phyloP scores from a whole-genome alignment of 1,140 invertebrate species.

The Aphaenogaster ashmeadi region DNA sequence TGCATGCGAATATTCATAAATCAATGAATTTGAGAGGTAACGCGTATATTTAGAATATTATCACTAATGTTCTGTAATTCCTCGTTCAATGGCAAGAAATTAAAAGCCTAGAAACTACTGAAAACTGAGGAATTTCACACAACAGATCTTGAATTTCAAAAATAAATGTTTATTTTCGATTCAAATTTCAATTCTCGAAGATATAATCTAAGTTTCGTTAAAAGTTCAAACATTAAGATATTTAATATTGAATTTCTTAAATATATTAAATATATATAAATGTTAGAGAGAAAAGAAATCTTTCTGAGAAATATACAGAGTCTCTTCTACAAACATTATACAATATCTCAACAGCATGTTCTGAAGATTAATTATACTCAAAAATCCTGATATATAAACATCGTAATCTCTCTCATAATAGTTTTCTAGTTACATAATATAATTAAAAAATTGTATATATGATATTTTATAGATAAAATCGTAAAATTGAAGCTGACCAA shows the following conservation, averaged over 20 bases:
- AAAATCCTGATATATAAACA: background rate
- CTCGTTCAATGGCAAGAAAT: background rate
- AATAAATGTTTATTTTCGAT: background rate
- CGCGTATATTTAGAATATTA: background rate
- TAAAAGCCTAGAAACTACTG: background rate
- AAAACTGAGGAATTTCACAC: background rate
- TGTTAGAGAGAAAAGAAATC: background rate
- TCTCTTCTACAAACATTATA: background rate
- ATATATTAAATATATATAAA: background rate
- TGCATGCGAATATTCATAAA: background rate
- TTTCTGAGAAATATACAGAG: background rate
- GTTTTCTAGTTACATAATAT: background rate
- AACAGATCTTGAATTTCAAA: background rate
- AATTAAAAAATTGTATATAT: background rate
- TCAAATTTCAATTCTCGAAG: background rate
- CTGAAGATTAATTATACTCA: background rate
- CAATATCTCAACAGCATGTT: background rate
- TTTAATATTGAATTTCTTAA: background rate
- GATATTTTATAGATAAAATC: background rate
- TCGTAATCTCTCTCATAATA: background rate
- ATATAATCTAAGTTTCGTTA: background rate
- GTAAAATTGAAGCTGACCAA: background rate
- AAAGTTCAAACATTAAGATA: background rate
- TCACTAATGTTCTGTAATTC: background rate
- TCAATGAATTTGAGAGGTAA: background rate